Base-by-base conservation (phyloP, 30 jellyfish, hydroid and myxozoan genomes). In the Turritopsis rubra region DNA sequence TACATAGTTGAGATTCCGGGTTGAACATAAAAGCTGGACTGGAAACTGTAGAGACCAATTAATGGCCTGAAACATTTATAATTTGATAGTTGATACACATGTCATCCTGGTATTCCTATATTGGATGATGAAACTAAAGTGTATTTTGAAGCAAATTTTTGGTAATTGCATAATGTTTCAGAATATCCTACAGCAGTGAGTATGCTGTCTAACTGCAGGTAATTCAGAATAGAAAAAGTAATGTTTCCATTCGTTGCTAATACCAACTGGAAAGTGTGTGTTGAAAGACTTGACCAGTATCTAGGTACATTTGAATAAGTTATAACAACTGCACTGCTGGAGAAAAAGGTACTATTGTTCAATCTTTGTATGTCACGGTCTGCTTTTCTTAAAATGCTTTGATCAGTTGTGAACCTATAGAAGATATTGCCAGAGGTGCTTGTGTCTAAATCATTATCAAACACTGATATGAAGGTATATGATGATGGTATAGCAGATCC, bases 361-460 rank as follows among this genome's bases (percentile, higher is more conserved):
- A 27, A n/a, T 68, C 30, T 68, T 27, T 27, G 77, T 68, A 68
- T 27, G 19, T 68, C 77, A 7, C 17, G 16, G 9, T 23, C 30
- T 8, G 77, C 77, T 19, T 27, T 68, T 68, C 31, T n/a, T 27
- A 68, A 27, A 7, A 68, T 68, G 31, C 30, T 23, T 19, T 68
- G 77, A 68, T 16, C 28, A 7, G 77, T 68, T 23, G 77, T 68
- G 9, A n/a, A 23, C 19, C 77, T 23, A 27, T 68, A 68, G 21
- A n/a, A 68, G 28, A 68, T 68, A 68, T 68, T 19, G 0, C 77
- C 77, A 19, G 31, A 23, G 8, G 16, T 23, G 0, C 77, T 68
- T 68, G 77, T 68, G 30, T 68, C 77, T 68, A 68, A 68, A 68
- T 68, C 77, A 9, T 23, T 9, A n/a, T n/a, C 31, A 68, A n/a